Base-by-base conservation (phyloP, 2,888 invertebrate genomes). In the Xestia ashworthii region DNA sequence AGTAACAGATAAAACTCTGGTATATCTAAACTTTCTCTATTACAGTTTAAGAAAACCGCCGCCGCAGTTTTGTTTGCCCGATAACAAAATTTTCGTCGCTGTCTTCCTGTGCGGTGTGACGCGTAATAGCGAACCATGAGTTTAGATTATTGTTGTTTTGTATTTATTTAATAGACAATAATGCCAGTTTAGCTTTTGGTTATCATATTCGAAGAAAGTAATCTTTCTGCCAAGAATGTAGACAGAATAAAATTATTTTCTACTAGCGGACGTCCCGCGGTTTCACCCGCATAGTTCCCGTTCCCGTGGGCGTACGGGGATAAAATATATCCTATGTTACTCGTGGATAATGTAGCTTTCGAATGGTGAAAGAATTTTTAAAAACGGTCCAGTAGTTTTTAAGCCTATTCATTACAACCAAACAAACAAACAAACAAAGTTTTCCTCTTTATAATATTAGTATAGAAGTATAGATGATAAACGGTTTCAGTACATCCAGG, bases 11-110 rank as follows among this genome's bases (percentile, higher is more conserved):
- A 96, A 96, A 96, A 96, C 94, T 95, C 90, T 65, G 44, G 91
- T 92, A 93, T 94, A 94, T 95, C 94, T 95, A 92, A 96, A 96
- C 95, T 96, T 96, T 96, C 95, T 95, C 96, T 96, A 96, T 96
- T 95, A 95, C 95, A 95, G 94, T 95, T 96, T 96, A 96, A 96
- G 96, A 96, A 96, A 96, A 95, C 94, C 93, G 92, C 93, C 89
- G 71, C 11, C 68, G 91, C 90, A 91, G 90, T 93, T 95, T 93
- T 93, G 94, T 94, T 93, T 93, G 88, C 92, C 92, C 92, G 96
- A 96, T 96, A 96, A 95, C 95, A 92, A 93, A 92, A 95, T 94
- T 93, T 95, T 93, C 94, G 93, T 93, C 90, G 93, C 93, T 80
- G 75, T 82, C 76, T 71, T 80, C 75, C 76, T 86, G 91, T 89